phyloP scores from a whole-genome alignment of 1,140 invertebrate genomes.

The Diplogasteroides magnus region DNA sequence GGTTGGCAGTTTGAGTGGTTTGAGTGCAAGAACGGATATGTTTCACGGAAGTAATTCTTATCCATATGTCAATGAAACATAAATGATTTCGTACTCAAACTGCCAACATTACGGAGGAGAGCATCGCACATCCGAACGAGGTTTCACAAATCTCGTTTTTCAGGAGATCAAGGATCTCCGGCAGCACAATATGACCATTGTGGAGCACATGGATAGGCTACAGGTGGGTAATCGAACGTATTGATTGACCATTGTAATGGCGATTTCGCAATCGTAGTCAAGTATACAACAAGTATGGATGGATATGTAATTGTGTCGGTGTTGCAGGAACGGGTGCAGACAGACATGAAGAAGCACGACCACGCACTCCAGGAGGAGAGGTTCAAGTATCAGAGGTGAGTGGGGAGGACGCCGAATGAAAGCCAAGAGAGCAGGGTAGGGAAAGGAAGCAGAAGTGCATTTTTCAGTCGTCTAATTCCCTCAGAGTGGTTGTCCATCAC shows the following conservation, averaged over 20 bases:
- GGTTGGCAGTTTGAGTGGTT: no score
- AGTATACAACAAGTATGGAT: neutral
- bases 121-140: no score
- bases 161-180: neutral
- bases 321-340: neutral
- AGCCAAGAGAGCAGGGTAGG: conserved; percentile 14
- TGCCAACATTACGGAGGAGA: no score
- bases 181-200: neutral
- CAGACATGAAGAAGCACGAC: neutral
- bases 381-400: neutral
- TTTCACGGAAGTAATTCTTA: no score
- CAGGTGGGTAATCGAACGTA: neutral
- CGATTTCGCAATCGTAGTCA: neutral
- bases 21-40: no score
- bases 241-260: neutral
- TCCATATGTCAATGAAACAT: no score
- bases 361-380: neutral
- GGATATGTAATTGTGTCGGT: neutral
- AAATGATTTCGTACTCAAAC: no score
- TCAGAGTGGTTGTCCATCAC: no score
- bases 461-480: no score
- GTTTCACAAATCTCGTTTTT: no score
- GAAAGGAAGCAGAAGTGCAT: no score
- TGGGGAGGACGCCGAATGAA: conserved; percentile 1
- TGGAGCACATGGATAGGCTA: neutral